These are phyloP conservation scores for Frankliniella intonsa DNA, from an alignment of 2,888 invertebrate genomes.

Conservation along the genomic window DNA sequence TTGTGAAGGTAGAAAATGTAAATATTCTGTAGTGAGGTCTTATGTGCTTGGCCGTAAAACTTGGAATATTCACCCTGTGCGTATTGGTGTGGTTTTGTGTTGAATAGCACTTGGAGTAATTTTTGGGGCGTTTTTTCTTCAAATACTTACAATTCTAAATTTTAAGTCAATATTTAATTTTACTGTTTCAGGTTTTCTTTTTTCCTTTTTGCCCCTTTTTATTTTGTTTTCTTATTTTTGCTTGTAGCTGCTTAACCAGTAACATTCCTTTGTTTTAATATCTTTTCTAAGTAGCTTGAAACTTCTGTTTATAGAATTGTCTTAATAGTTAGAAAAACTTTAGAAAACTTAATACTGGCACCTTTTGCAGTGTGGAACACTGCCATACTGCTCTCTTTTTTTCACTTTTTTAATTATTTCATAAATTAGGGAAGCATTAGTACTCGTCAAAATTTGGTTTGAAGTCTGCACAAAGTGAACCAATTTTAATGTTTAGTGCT, in stretches of 20 bases:
- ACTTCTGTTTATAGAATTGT: neutral
- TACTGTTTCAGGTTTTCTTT: constrained; percentile 32
- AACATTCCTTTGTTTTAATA: too few relatives aligned
- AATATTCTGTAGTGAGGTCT: constrained; percentile 34
- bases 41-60: constrained; percentile 4
- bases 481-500: neutral
- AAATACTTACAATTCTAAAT: neutral
- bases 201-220: constrained; percentile 28
- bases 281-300: neutral
- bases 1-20: neutral
- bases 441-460: neutral
- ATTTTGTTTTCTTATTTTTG: constrained; percentile 22
- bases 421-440: too few relatives aligned
- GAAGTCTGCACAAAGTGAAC: too few relatives aligned
- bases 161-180: constrained; percentile 47
- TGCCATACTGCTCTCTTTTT: too few relatives aligned
- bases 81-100: too few relatives aligned
- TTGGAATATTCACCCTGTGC: constrained; percentile 42
- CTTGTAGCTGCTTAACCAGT: neutral
- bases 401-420: too few relatives aligned
- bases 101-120: too few relatives aligned
- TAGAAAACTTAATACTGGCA: too few relatives aligned
- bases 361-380: too few relatives aligned
- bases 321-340: too few relatives aligned
- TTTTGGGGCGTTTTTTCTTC: neutral